Conservation (phyloP, 2,113 vertebrate species). For the Microtus richardsoni region DNA sequence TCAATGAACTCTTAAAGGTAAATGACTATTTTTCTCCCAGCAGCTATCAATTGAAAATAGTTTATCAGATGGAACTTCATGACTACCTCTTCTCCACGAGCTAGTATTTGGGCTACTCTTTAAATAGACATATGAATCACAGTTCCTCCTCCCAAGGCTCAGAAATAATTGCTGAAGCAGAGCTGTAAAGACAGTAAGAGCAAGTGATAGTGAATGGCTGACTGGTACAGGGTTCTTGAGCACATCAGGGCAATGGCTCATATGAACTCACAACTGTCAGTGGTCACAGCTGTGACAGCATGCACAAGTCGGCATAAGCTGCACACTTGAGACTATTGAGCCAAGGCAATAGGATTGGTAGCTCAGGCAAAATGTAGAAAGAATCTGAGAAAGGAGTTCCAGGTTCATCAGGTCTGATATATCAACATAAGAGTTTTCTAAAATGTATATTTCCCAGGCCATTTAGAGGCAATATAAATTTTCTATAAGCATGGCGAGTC, state of each 20-base stretch:
- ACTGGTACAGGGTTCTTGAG: not conserved
- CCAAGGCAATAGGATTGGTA: conserved; percentile 41
- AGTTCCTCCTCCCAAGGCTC: no score
- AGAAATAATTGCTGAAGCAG: not conserved
- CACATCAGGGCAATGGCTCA: no score
- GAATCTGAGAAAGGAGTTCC: conserved; percentile 18
- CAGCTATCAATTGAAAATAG: not conserved
- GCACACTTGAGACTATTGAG: not conserved
- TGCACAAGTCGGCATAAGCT: not conserved
- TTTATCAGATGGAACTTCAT: not conserved
- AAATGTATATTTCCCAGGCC: conserved; percentile 48
- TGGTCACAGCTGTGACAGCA: not conserved
- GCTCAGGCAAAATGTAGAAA: not conserved
- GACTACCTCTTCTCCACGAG: not conserved
- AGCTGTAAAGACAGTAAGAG: not conserved
- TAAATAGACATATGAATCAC: not conserved
- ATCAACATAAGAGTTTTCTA: conserved; percentile 56
- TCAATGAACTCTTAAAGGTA: not conserved
- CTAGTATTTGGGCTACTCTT: not conserved
- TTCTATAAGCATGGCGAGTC: conserved; percentile 27
- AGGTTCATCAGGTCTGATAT: conserved; percentile 42
- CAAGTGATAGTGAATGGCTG: no score
- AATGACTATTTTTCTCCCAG: not conserved
- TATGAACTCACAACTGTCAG: not conserved
- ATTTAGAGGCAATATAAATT: conserved; percentile 68